phyloP scores from a whole-genome alignment of 2,113 vertebrate genomes.

The Strix aluco region DNA sequence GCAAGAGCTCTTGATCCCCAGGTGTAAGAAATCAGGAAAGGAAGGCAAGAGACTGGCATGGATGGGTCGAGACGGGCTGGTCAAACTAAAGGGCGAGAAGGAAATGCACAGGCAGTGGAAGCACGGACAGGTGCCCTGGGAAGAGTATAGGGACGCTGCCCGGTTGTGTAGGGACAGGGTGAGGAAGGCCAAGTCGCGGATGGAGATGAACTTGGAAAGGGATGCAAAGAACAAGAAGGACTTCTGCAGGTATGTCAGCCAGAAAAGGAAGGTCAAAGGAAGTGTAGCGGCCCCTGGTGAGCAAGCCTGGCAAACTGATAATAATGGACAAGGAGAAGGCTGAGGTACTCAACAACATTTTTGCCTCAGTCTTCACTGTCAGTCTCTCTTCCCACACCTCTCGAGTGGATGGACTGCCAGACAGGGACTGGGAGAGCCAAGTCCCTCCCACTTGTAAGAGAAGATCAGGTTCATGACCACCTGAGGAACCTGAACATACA shows the following conservation, averaged over 20 bases:
- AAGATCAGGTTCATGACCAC: background rate
- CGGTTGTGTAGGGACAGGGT: background rate
- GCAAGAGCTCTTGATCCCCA: background rate
- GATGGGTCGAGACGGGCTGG: background rate
- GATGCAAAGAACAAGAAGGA: background rate
- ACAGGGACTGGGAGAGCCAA: background rate
- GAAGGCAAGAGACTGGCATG: background rate
- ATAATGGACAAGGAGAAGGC: background rate
- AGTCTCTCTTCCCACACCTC: background rate
- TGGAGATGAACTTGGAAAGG: background rate
- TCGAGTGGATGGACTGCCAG: background rate
- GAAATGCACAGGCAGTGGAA: background rate
- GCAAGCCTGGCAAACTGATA: background rate
- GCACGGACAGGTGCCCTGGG: background rate
- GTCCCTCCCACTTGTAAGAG: background rate
- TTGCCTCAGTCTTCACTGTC: background rate
- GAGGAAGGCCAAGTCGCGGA: accelerated
- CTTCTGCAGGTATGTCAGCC: background rate
- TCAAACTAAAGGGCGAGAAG: background rate
- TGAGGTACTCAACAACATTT: background rate
- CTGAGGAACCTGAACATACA: background rate
- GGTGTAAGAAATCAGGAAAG: background rate
- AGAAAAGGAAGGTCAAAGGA: background rate
- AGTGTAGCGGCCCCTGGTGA: accelerated
- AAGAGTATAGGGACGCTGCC: background rate